phyloP scores from a whole-genome alignment of 2,797 vertebrate species.

The Liasis olivaceus region DNA sequence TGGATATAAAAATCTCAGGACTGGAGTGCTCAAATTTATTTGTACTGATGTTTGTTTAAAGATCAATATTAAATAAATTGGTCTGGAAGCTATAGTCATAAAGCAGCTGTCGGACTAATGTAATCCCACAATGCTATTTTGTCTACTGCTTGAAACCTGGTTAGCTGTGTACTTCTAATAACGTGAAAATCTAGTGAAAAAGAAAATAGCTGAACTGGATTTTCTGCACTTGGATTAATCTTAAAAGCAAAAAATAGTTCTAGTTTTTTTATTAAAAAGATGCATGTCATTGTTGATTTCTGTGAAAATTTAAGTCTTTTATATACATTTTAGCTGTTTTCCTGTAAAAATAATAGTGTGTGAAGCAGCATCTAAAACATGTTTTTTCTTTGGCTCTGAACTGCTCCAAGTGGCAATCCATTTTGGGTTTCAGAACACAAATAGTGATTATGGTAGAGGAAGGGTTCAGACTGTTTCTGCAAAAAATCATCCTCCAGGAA shows the following conservation, averaged over 20 bases:
- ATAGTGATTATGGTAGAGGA: neutral
- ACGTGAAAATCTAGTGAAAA: slow-evolving; percentile 73
- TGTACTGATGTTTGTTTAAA: slow-evolving; percentile 89
- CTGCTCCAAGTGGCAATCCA: neutral
- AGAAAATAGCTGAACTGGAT: slow-evolving; percentile 79
- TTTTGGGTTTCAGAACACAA: neutral
- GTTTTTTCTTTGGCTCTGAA: neutral
- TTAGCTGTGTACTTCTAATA: slow-evolving; percentile 82
- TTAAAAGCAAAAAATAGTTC: neutral
- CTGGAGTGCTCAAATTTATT: slow-evolving; percentile 84
- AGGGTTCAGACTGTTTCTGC: neutral
- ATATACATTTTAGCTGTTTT: neutral
- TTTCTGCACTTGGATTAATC: slow-evolving; percentile 67
- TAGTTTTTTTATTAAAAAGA: neutral
- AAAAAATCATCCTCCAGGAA: neutral
- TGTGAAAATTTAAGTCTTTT: neutral
- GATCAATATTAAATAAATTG: slow-evolving; percentile 90
- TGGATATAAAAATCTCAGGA: slow-evolving; percentile 78
- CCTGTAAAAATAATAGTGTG: neutral
- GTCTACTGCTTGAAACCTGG: slow-evolving; percentile 83
- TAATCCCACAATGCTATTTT: slow-evolving; percentile 87
- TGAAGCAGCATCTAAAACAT: neutral
- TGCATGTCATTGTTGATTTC: slow-evolving; percentile 8
- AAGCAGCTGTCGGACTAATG: slow-evolving; percentile 85
- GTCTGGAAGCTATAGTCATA: slow-evolving; percentile 87